Percentiles rank a stretch among this genome's conserved stretches.
These are phyloP conservation scores for Agrochola lota DNA, from an alignment of 2,888 invertebrate genomes.

Conservation along the genomic window DNA sequence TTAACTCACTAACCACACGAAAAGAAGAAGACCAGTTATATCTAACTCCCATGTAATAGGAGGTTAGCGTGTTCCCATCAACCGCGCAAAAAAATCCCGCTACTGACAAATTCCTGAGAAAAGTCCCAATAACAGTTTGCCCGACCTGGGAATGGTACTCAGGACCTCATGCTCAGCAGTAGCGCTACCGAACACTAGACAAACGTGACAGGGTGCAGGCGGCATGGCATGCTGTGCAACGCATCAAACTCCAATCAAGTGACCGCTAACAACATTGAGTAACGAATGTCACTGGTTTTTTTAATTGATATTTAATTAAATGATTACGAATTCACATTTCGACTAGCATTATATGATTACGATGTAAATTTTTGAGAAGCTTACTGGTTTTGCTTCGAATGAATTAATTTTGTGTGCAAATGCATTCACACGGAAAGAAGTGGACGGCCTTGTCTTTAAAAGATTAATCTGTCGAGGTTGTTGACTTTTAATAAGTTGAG, in stretches of 20 bases:
- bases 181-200: not conserved
- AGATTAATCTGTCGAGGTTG: slow-evolving; percentile 3
- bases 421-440: not conserved
- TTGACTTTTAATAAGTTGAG: slow-evolving; percentile 14
- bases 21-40: not conserved
- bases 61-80: not conserved
- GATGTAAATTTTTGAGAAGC: not conserved
- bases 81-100: not conserved
- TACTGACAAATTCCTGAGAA: not conserved
- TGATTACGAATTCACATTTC: not conserved
- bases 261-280: not conserved
- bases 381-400: not conserved
- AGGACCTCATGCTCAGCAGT: not conserved
- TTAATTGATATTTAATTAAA: not conserved
- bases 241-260: not conserved
- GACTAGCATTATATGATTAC: not conserved
- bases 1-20: too few species aligned
- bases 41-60: not conserved
- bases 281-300: not conserved
- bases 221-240: not conserved
- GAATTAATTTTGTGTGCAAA: slow-evolving; percentile 6
- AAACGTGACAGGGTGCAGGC: not conserved
- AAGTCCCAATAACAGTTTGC: not conserved
- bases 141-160: not conserved
- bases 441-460: slow-evolving; percentile 16